Evolutionary conservation across 2,797 vertebrate genomes (phyloP).

Genomic region (Scolopax rusticola): DNA sequence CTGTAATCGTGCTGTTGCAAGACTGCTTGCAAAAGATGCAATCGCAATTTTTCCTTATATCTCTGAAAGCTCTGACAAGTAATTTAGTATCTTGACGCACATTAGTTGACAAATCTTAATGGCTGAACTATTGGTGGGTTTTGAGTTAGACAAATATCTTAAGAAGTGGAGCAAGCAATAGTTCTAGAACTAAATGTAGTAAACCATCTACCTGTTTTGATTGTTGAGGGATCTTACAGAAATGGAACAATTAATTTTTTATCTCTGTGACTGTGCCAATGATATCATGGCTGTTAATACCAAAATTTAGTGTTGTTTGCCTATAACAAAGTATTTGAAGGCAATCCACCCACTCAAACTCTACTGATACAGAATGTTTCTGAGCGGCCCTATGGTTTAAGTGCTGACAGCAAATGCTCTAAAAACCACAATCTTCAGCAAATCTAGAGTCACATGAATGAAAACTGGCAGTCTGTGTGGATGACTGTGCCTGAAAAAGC

Average conservation of each 20-base stretch:
- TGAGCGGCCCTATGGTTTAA: background rate
- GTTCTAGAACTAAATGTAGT: background rate
- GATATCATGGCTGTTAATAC: background rate
- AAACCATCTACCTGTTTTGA: background rate
- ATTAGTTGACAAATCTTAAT: background rate
- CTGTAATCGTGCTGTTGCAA: background rate
- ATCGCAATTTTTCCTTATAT: background rate
- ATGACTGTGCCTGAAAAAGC: background rate
- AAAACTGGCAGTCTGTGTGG: background rate
- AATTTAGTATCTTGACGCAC: background rate
- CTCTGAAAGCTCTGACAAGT: background rate
- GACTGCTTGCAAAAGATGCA: background rate
- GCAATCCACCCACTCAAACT: background rate
- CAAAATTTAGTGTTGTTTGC: conserved; percentile 4
- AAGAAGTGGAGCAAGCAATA: background rate
- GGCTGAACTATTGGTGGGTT: background rate
- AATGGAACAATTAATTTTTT: background rate
- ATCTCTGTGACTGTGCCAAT: background rate
- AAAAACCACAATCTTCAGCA: background rate
- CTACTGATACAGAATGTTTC: background rate
- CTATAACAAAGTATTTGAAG: background rate
- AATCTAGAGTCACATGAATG: background rate
- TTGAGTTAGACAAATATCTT: background rate
- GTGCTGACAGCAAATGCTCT: conserved; percentile 12
- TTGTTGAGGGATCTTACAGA: background rate